phyloP scores from a whole-genome alignment of 2,888 invertebrate species.

The Lepidochrysops patricia region DNA sequence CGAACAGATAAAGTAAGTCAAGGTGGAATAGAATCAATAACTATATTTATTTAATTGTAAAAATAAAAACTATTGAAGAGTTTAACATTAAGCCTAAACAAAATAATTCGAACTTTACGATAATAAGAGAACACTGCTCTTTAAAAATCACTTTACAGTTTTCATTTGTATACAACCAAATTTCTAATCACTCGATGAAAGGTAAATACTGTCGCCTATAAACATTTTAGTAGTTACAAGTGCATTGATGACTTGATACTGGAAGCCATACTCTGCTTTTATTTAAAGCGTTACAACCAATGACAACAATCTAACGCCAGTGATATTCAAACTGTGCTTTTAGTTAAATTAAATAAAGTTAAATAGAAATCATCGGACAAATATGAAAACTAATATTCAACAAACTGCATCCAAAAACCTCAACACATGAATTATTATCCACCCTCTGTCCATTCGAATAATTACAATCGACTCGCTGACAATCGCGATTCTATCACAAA shows the following conservation, averaged over 20 bases:
- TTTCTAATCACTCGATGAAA: no score
- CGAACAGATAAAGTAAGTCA: conserved; percentile 1
- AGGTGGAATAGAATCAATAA: neutral
- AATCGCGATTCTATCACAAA: conserved; percentile 73
- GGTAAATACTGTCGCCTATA: no score
- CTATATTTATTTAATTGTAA: neutral
- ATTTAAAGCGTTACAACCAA: no score
- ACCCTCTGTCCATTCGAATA: conserved; percentile 59
- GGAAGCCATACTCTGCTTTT: no score
- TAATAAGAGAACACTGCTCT: no score
- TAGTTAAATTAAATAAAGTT: neutral
- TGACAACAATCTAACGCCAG: neutral
- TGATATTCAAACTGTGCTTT: neutral
- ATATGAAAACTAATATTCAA: conserved; percentile 28
- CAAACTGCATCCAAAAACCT: conserved; percentile 56
- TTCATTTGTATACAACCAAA: no score
- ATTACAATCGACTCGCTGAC: conserved; percentile 73
- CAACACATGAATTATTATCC: conserved; percentile 42
- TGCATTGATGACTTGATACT: no score
- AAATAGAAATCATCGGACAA: conserved; percentile 11
- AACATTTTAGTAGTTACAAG: no score
- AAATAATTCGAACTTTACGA: neutral
- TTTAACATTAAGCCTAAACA: no score
- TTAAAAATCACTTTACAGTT: no score
- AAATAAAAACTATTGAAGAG: neutral